Evolutionary conservation across 2,797 vertebrate species (phyloP).

Genomic region (Capromys pilorides): DNA sequence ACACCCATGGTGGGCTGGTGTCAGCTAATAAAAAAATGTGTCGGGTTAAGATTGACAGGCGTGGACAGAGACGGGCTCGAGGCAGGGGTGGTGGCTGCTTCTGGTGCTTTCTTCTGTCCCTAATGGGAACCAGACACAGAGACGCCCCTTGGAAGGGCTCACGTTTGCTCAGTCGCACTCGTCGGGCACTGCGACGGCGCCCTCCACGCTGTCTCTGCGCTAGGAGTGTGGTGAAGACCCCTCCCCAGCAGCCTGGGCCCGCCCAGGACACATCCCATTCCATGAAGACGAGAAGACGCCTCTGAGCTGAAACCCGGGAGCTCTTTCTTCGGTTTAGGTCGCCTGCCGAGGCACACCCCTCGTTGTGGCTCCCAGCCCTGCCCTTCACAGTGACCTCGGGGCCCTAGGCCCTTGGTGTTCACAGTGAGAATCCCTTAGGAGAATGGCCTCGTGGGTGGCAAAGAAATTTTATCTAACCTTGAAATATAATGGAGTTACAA

Average conservation of each 20-base stretch:
- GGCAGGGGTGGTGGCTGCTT: not conserved
- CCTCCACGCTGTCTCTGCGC: not conserved
- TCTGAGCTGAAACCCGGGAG: not conserved
- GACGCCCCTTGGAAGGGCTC: constrained; percentile 35
- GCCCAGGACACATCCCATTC: not conserved
- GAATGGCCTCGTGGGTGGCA: not conserved
- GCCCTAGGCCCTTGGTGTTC: not conserved
- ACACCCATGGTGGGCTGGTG: not conserved
- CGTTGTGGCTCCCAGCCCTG: not conserved
- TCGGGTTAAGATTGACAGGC: constrained; percentile 60
- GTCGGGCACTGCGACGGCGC: not conserved
- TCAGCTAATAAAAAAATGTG: constrained; percentile 51
- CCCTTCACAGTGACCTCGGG: not conserved
- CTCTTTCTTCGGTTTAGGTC: not conserved
- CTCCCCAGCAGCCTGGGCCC: not conserved
- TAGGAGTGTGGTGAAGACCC: not conserved
- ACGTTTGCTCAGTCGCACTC: not conserved
- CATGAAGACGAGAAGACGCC: not conserved
- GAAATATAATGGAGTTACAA: constrained; percentile 1
- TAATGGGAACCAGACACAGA: constrained; percentile 74
- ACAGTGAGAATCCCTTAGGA: constrained; percentile 29
- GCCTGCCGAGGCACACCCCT: not conserved
- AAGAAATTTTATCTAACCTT: constrained; percentile 36
- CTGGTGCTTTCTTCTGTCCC: constrained; percentile 60
- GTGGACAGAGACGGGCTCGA: constrained; percentile 40